Conservation (phyloP, 2,113 vertebrate species). For the Nyctereutes procyonoides region DNA sequence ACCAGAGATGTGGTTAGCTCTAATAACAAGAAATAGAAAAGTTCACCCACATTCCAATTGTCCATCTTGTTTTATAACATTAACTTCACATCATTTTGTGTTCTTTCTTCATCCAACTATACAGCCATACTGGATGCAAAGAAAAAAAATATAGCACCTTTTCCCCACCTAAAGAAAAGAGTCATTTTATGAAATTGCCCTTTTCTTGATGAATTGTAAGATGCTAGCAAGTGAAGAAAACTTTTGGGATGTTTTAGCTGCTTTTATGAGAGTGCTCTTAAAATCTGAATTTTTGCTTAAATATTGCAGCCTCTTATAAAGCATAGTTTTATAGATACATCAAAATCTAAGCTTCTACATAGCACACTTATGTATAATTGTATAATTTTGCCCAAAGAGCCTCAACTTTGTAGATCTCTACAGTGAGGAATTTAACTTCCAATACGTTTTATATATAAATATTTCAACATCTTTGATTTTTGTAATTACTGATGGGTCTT, state of each 20-base stretch:
- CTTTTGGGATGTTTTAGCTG: neutral
- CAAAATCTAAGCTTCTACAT: neutral
- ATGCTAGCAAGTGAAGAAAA: neutral
- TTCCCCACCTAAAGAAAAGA: neutral
- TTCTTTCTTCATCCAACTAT: neutral
- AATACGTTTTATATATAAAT: neutral
- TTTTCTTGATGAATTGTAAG: neutral
- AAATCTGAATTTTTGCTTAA: conserved; percentile 13
- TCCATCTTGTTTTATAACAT: neutral
- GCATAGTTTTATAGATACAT: neutral
- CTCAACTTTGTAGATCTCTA: neutral
- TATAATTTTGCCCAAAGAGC: neutral
- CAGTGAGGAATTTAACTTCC: neutral
- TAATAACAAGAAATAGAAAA: neutral
- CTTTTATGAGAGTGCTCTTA: neutral
- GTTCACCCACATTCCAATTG: neutral
- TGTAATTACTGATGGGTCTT: neutral
- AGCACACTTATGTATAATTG: neutral
- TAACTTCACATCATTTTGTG: neutral
- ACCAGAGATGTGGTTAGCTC: neutral
- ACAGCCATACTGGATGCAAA: neutral
- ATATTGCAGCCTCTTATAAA: neutral
- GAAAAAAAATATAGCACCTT: neutral
- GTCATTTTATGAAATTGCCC: neutral
- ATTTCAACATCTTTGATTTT: neutral